These are phyloP conservation scores for Drosophila phalerata DNA, from an alignment of 2,888 invertebrate species.

Conservation along the genomic window DNA sequence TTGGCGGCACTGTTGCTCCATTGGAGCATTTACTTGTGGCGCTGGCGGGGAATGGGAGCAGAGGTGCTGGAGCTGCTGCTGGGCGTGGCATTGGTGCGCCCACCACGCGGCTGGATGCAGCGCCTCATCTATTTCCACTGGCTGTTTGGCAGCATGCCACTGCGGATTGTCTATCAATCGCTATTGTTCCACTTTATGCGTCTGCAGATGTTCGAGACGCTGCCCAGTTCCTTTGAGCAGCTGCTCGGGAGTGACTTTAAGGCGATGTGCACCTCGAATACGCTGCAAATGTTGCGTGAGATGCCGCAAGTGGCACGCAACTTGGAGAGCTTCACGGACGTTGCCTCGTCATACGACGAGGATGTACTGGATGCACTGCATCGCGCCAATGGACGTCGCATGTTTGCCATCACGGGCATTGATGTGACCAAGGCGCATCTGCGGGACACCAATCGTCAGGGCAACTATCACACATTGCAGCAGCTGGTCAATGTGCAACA, in stretches of 20 bases:
- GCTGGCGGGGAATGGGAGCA: constrained; percentile 28
- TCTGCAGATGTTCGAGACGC: constrained; percentile 41
- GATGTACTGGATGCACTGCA: constrained; percentile 49
- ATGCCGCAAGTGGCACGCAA: constrained; percentile 39
- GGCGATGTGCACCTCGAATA: constrained; percentile 49
- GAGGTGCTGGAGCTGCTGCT: constrained; percentile 60
- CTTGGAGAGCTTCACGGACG: constrained; percentile 20
- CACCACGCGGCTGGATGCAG: constrained; percentile 56
- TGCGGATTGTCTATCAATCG: constrained; percentile 74
- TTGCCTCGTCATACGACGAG: constrained; percentile 39
- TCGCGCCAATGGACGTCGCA: constrained; percentile 6
- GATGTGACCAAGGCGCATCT: constrained; percentile 45
- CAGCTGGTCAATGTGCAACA: constrained; percentile 59
- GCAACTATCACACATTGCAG: constrained; percentile 40
- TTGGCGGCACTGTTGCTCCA: constrained; percentile 45
- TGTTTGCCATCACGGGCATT: constrained; percentile 54
- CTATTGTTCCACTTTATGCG: constrained; percentile 74
- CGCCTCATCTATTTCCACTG: constrained; percentile 62
- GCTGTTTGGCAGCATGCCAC: constrained; percentile 59
- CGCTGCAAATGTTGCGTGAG: constrained; percentile 46
- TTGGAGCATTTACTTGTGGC: constrained; percentile 37
- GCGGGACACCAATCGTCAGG: constrained; percentile 15
- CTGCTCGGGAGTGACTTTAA: constrained; percentile 42
- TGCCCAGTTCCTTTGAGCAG: constrained; percentile 51
- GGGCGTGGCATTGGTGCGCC: constrained; percentile 35